These are phyloP conservation scores for Cynopterus brachyotis DNA, from an alignment of 2,113 vertebrate genomes.

Conservation along the genomic window DNA sequence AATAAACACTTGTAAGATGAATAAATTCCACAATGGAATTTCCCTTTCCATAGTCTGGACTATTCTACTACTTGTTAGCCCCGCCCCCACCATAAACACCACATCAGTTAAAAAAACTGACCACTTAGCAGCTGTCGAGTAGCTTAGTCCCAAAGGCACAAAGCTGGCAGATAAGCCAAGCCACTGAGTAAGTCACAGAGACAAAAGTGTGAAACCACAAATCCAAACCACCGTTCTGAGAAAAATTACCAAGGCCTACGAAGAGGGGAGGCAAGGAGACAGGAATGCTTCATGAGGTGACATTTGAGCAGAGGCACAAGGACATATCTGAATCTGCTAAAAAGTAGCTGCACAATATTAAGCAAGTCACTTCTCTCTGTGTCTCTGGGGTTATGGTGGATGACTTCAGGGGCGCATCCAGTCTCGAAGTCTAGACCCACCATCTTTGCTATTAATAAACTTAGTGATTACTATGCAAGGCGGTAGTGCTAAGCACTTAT, in stretches of 20 bases:
- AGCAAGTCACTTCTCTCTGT: not conserved
- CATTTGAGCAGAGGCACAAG: not conserved
- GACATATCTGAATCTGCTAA: not conserved
- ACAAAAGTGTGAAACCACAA: not conserved
- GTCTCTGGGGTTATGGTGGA: not conserved
- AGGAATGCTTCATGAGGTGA: not conserved
- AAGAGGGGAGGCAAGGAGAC: too few species aligned
- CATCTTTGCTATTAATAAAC: not conserved
- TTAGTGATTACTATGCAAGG: not conserved
- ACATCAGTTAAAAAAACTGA: not conserved
- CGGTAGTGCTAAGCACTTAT: not conserved
- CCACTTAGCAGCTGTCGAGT: not conserved
- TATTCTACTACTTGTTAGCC: not conserved
- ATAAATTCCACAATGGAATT: not conserved
- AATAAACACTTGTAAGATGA: not conserved
- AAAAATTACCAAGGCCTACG: fast-evolving
- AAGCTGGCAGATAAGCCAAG: not conserved
- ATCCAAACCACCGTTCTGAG: not conserved
- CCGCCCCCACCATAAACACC: not conserved
- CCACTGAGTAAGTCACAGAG: not conserved
- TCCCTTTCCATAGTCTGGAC: not conserved
- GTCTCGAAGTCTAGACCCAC: not conserved
- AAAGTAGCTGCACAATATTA: not conserved
- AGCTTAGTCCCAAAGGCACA: not conserved
- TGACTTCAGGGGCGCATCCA: not conserved